Evolutionary conservation across 2,888 invertebrate genomes (phyloP), one percentile per base, ranked within the genome.

Genomic region (Druceiella hillmani): DNA sequence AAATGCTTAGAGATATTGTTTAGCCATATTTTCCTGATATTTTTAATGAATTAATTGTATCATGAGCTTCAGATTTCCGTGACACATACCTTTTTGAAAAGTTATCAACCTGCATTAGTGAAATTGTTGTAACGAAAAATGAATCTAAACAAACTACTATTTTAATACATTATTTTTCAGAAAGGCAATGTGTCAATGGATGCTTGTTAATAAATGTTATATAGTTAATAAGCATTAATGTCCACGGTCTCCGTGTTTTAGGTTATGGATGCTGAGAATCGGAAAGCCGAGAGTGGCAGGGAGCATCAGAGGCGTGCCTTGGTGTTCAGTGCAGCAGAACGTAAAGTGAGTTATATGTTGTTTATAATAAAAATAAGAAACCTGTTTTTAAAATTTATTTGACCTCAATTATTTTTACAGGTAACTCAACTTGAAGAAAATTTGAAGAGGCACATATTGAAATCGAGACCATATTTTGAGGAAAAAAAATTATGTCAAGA

Each of bases 231-330:
- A n/a, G n/a, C n/a, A n/a, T n/a, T 17, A 11, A 17, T 24, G 10
- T 24, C 4, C 24, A 17, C 10, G 11, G 4, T 17, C 25, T 28
- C n/a, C 9, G 17, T 38, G 11, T 52, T 54, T 27, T 52, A 86
- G 86, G 90, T 94, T 15, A 91, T 87, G 83, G 92, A 93, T 55
- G 93, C 94, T 0, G 94, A 93, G 61, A 85, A 82, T 54, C 81
- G 90, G 53, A 93, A 92, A 59, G 83, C 91, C 4, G 87, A 86
- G 52, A 87, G 88, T 55, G 91, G 90, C 40, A 75, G 87, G 5
- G 91, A 92, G 55, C 94, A 95, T 61, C 86, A 87, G 57, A 76
- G 78, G 52, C 81, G 80, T 53, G 87, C 92, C 1, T 78, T 76
- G n/a, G 68, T 83, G 2, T 93, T 86, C 57, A 84, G 87, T 49